phyloP scores from a whole-genome alignment of 2,113 vertebrate genomes.

The Nothocercus julius region DNA sequence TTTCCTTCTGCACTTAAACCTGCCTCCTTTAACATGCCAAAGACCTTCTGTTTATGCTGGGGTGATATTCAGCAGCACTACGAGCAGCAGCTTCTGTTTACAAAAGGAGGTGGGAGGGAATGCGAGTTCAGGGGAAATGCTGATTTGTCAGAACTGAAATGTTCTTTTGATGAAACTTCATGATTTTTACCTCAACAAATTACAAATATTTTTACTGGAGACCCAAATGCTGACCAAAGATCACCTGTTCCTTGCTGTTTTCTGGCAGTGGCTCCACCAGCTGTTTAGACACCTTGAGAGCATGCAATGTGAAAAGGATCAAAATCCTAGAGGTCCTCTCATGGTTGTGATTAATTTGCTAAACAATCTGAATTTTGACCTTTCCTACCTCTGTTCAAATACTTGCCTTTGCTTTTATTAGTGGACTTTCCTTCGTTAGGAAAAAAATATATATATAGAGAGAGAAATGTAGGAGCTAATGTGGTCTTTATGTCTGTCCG shows the following conservation, averaged over 20 bases:
- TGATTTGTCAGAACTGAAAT: slow-evolving; percentile 25
- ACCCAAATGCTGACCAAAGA: neutral
- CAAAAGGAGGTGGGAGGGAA: slow-evolving; percentile 10
- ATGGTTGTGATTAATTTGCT: neutral
- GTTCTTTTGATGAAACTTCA: slow-evolving; percentile 25
- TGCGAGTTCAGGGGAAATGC: neutral
- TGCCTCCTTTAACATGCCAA: neutral
- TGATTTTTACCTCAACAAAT: neutral
- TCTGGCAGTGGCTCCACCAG: neutral
- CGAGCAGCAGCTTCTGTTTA: slow-evolving; percentile 51
- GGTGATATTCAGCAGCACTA: neutral
- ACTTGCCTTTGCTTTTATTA: neutral
- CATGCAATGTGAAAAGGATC: neutral
- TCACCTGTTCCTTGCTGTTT: neutral
- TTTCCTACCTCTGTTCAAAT: neutral
- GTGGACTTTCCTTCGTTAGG: neutral
- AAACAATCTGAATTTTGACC: neutral
- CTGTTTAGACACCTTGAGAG: neutral
- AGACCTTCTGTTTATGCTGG: neutral
- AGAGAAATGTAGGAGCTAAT: neutral
- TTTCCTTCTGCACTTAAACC: neutral
- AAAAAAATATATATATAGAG: neutral
- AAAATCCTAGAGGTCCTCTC: neutral
- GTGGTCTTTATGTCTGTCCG: neutral
- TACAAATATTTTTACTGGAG: slow-evolving; percentile 28